phyloP scores from a whole-genome alignment of 2,888 invertebrate species.

The Leptarthrus brevirostris region DNA sequence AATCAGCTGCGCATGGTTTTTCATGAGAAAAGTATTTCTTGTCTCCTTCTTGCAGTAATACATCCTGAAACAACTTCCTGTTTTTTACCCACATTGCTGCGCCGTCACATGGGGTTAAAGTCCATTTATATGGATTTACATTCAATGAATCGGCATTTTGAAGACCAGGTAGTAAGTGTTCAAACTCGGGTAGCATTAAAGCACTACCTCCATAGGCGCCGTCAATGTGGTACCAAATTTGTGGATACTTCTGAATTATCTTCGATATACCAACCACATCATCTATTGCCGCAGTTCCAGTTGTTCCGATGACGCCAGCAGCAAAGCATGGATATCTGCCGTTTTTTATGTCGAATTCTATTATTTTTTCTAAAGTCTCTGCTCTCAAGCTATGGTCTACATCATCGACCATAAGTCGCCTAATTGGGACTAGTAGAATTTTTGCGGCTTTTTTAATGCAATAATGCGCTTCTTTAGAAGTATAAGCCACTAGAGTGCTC shows the following conservation, averaged over 20 bases:
- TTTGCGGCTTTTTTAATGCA: slow-evolving; percentile 37
- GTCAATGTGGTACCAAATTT: slow-evolving; percentile 51
- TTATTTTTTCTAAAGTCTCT: slow-evolving; percentile 33
- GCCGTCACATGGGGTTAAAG: slow-evolving; percentile 38
- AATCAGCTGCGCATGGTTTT: background rate
- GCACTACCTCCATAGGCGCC: slow-evolving; percentile 47
- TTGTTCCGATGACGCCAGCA: slow-evolving; percentile 43
- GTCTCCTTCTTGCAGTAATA: background rate
- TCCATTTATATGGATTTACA: slow-evolving; percentile 50
- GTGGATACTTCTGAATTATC: slow-evolving; percentile 18
- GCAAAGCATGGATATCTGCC: slow-evolving; percentile 50
- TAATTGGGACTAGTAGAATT: background rate
- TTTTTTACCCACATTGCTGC: slow-evolving; percentile 38
- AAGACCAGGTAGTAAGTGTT: slow-evolving; percentile 4
- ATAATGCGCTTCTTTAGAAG: slow-evolving; percentile 38
- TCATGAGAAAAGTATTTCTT: slow-evolving; percentile 6
- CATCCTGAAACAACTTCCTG: background rate
- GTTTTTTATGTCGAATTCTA: slow-evolving; percentile 22
- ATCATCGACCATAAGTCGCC: background rate
- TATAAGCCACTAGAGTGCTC: slow-evolving; percentile 34
- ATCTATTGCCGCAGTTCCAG: slow-evolving; percentile 48
- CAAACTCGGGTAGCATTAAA: slow-evolving; percentile 44
- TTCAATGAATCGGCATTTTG: slow-evolving; percentile 49
- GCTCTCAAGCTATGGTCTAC: background rate
- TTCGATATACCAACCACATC: slow-evolving; percentile 15